Evolutionary conservation across 1,140 invertebrate genomes (phyloP), one percentile per base, ranked within the genome.

Genomic region (Aradophagus sp.): DNA sequence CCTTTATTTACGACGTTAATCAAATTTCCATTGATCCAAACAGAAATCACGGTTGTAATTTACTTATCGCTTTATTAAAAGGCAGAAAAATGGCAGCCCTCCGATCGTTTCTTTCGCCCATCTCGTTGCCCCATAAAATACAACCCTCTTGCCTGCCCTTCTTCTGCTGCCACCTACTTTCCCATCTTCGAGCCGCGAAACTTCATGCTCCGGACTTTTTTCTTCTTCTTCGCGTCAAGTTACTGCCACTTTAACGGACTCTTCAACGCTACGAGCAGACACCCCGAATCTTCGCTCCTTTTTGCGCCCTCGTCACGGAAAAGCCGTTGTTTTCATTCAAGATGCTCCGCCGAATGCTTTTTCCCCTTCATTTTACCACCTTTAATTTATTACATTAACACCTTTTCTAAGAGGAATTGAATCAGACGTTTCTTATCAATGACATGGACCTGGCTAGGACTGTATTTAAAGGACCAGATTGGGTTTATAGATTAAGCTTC

Each of bases 241-340:
- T 83, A 81, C 77, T 69, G 75, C 77, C 77, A 74, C 77, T 83
- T 84, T 83, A 82, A 83, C 78, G 72, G 76, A 78, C 77, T 80
- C 77, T 80, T 84, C 81, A 81, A 81, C 76, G 79, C 77, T 66
- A 80, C 81, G 74, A 83, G 84, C 83, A 83, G 77, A 82, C 67
- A 38, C 42, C n/a, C n/a, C 41, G 35, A 62, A 61, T 58, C 44
- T 38, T 53, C 26, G 11, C 36, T 36, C 63, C 41, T 39, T 56
- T 67, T 62, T 56, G 27, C 29, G 26, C 27, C 41, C 38, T 59
- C 41, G 47, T 59, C 34, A 35, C 8, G 13, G 47, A 34, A 52
- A 52, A 53, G 16, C 26, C 17, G 34, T 19, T 16, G 50, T 31
- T 47, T 34, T 41, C 27, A 48, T 48, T 65, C n/a, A 3, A 27